Evolutionary conservation across 2,113 vertebrate genomes (phyloP), one percentile per base, ranked within the genome.

Genomic region (Helogale parvula): DNA sequence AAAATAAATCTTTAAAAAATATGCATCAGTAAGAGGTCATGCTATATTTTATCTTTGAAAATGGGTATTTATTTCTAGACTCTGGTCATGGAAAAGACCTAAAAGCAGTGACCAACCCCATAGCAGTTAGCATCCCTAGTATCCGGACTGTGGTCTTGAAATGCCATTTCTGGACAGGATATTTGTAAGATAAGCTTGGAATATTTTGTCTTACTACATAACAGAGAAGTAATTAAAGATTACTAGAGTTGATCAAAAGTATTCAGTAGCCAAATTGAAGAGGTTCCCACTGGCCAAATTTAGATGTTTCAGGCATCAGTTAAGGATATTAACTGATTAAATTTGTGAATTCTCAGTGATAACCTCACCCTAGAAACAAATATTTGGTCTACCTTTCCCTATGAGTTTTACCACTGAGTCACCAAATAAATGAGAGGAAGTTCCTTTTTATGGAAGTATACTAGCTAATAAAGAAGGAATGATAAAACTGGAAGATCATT

Each of bases 181-280:
- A 63, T 54, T 72, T 86, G 71, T 25, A 33, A 74, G n/a, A 84
- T 90, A 10, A 86, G 31, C 25, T 54, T 72, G 23, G 31, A 29
- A 23, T 93, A 29, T 81, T 94, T 90, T 89, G 63, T 92, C 50
- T 86, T 33, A 60, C 71, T 74, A 23, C 45, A n/a, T 89, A 71
- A 41, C 29, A 95, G 89, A 86, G 54, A 79, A 88, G 35, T 79
- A 45, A 66, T 54, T 90, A 82, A 88, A 87, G 66, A 83, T 3
- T 14, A 7, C 38, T 88, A 68, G 33, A 4, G 3, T 86, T 93
- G 12, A 60, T 27, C 21, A 60, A 54, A 87, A 77, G 41, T n/a
- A 93, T 95, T 94, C 19, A 74, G 71, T 94, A 94, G 9, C 31
- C 69, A 84, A 72, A 88, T 9, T 91, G 50, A 95, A 92, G 68